A percentile compares a stretch with the other conserved stretches of the same genome.
These are phyloP conservation scores for Sarcoramphus papa DNA, from an alignment of 2,797 vertebrate species.

Conservation along the genomic window DNA sequence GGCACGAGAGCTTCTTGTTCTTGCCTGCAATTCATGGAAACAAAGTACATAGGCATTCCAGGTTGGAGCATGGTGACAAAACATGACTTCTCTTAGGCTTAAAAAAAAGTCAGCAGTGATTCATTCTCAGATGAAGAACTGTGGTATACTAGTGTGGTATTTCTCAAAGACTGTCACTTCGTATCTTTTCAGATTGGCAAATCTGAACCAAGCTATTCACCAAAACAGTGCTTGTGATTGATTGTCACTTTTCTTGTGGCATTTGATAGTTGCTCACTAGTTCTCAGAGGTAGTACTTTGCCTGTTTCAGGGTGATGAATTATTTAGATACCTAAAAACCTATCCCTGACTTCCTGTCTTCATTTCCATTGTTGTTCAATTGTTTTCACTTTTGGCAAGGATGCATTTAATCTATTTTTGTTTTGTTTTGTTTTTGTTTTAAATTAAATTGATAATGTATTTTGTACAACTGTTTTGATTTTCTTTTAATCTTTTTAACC, in stretches of 20 bases:
- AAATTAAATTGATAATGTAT: not conserved
- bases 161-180: too few species aligned
- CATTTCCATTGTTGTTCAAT: not conserved
- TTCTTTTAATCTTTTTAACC: not conserved
- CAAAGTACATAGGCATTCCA: not conserved
- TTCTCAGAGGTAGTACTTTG: not conserved
- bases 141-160: not conserved
- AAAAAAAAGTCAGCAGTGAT: not conserved
- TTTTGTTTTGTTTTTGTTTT: not conserved
- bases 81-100: not conserved
- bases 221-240: not conserved
- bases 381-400: not conserved
- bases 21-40: not conserved
- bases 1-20: not conserved
- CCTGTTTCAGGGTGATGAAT: not conserved
- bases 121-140: not conserved
- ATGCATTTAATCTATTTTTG: not conserved
- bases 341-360: not conserved
- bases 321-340: not conserved
- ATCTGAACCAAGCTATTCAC: not conserved
- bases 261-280: not conserved
- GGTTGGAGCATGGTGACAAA: not conserved
- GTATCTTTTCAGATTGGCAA: too few species aligned
- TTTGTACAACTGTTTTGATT: not conserved
- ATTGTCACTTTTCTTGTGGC: not conserved